phyloP scores from a whole-genome alignment of 1,140 invertebrate species.

The Spodoptera litura region DNA sequence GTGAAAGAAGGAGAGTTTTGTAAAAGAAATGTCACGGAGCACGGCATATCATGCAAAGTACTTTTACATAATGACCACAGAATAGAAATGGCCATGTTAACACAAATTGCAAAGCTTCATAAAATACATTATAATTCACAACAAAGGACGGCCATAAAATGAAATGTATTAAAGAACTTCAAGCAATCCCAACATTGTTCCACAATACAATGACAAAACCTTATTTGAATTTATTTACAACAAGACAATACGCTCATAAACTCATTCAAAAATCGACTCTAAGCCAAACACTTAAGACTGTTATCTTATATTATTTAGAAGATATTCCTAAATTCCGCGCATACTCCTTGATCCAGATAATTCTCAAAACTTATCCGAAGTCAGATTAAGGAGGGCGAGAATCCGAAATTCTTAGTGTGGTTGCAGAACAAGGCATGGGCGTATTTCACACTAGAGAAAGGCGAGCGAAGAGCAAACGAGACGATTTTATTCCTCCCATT shows the following conservation, averaged over 20 bases:
- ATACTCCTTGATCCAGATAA: conserved; percentile 28
- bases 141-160: neutral
- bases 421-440: conserved; percentile 20
- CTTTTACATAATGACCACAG: too few relatives aligned
- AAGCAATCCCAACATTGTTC: conserved; percentile 16
- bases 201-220: conserved; percentile 31
- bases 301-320: conserved; percentile 22
- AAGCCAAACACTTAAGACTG: conserved; percentile 12
- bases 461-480: neutral
- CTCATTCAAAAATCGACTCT: conserved; percentile 2
- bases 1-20: too few relatives aligned
- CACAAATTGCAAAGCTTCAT: too few relatives aligned
- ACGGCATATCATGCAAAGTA: too few relatives aligned
- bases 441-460: conserved; percentile 31
- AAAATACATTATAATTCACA: neutral
- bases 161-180: conserved; percentile 22
- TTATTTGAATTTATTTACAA: conserved; percentile 27
- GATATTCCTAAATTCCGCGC: conserved; percentile 25
- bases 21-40: too few relatives aligned
- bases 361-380: conserved; percentile 39
- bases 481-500: neutral
- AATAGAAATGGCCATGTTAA: too few relatives aligned
- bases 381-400: conserved; percentile 41
- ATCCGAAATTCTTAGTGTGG: conserved; percentile 39
- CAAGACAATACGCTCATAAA: conserved; percentile 7